Conservation (phyloP, 2,797 vertebrate genomes). For the Stomatorhinus walkeri region DNA sequence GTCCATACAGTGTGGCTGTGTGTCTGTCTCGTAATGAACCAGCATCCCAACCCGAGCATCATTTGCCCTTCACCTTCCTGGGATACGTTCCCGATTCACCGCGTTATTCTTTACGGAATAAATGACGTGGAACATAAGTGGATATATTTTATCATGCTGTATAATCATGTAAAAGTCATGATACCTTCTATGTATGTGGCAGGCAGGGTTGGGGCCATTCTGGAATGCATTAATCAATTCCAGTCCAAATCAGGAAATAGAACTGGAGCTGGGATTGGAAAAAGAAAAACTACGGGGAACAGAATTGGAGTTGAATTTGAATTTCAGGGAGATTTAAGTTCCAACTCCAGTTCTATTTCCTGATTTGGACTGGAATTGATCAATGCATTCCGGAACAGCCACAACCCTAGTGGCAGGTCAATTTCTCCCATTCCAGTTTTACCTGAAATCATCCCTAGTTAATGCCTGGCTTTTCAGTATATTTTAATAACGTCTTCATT, state of each 20-base stretch:
- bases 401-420: not conserved
- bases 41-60: not conserved
- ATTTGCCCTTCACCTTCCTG: not conserved
- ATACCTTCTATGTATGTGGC: not conserved
- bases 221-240: too few relatives aligned
- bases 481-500: not conserved
- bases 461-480: not conserved
- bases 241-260: too few relatives aligned
- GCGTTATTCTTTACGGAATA: not conserved
- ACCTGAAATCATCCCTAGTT: not conserved
- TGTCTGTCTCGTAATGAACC: not conserved
- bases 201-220: not conserved
- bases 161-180: not conserved
- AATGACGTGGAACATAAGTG: not conserved
- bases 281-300: too few relatives aligned
- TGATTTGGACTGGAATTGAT: too few relatives aligned
- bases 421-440: not conserved
- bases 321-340: too few relatives aligned
- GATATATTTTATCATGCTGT: not conserved
- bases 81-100: not conserved
- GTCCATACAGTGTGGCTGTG: not conserved
- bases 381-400: too few relatives aligned
- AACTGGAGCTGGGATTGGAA: too few relatives aligned
- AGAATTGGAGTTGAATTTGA: too few relatives aligned
- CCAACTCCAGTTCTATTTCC: too few relatives aligned